These are phyloP conservation scores for Tetragonula clypearis DNA, from an alignment of 1,140 invertebrate species.

Conservation along the genomic window DNA sequence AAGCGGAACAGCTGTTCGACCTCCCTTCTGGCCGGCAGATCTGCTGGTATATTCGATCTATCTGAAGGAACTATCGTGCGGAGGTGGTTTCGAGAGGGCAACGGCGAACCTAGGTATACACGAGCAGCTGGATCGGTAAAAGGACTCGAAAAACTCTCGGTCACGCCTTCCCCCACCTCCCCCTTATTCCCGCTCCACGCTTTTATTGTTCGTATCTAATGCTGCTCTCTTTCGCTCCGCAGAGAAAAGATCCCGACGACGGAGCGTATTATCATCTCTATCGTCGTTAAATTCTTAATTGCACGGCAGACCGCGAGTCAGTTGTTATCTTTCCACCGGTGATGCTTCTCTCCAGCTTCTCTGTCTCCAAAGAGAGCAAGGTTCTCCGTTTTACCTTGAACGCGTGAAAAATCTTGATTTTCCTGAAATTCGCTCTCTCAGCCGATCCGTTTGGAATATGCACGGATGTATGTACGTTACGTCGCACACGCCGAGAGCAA, in stretches of 20 bases:
- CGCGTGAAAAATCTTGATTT: too few species aligned
- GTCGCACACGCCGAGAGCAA: not conserved
- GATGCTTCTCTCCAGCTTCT: too few species aligned
- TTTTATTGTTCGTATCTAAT: conserved; percentile 53
- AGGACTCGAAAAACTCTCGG: conserved; percentile 56
- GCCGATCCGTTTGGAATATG: not conserved
- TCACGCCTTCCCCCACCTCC: conserved; percentile 57
- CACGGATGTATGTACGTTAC: not conserved
- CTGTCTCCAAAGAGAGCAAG: not conserved
- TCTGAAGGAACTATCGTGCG: conserved; percentile 65
- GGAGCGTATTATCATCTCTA: not conserved
- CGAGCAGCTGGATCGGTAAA: conserved; percentile 59
- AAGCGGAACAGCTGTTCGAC: conserved; percentile 64
- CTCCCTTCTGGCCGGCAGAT: conserved; percentile 57
- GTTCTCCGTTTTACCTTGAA: not conserved
- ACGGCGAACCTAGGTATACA: conserved; percentile 54
- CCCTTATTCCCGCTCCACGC: too few species aligned
- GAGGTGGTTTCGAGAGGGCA: conserved; percentile 61
- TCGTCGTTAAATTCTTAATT: not conserved
- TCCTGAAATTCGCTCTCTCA: not conserved
- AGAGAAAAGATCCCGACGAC: not conserved
- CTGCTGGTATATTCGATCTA: conserved; percentile 62
- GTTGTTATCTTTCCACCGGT: not conserved
- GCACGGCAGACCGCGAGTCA: too few species aligned
- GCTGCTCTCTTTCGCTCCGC: conserved; percentile 11